Percentiles rank a stretch among this genome's conserved stretches.
These are phyloP conservation scores for Plutella xylostella DNA, from an alignment of 2,888 invertebrate species.

Conservation along the genomic window DNA sequence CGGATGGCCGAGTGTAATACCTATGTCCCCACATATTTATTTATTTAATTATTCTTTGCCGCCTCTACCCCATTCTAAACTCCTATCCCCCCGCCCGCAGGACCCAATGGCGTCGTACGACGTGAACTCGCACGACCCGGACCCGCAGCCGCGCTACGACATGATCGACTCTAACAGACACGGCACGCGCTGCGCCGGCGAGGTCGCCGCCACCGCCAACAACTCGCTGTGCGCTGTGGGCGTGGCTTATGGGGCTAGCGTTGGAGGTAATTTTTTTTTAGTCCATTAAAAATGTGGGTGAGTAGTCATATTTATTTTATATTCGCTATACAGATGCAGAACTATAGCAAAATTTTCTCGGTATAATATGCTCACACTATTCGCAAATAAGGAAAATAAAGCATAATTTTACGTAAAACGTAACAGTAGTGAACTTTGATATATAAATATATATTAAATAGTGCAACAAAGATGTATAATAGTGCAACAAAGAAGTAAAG, in stretches of 20 bases:
- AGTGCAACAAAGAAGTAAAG: no score
- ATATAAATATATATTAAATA: no score
- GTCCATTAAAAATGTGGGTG: no score
- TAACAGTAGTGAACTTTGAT: no score
- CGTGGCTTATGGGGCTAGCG: constrained; percentile 94
- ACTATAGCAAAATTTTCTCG: neutral
- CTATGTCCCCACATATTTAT: no score
- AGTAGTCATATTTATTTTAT: no score
- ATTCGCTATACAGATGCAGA: no score
- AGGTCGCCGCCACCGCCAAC: constrained; percentile 97
- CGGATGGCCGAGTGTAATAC: no score
- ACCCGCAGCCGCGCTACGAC: constrained; percentile 98
- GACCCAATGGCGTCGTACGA: constrained; percentile 97
- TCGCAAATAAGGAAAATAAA: neutral
- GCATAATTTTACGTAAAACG: no score
- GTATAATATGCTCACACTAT: neutral
- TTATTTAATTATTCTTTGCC: no score
- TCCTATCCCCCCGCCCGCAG: constrained; percentile 62
- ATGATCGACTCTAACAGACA: constrained; percentile 96
- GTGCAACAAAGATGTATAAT: no score
- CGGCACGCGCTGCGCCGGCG: constrained; percentile 96
- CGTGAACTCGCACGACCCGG: constrained; percentile 95
- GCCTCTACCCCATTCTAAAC: no score
- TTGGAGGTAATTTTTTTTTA: constrained; percentile 87
- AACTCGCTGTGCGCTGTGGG: constrained; percentile 97